Evolutionary conservation across 2,888 invertebrate genomes (phyloP).

Genomic region (Rotaria sp.): DNA sequence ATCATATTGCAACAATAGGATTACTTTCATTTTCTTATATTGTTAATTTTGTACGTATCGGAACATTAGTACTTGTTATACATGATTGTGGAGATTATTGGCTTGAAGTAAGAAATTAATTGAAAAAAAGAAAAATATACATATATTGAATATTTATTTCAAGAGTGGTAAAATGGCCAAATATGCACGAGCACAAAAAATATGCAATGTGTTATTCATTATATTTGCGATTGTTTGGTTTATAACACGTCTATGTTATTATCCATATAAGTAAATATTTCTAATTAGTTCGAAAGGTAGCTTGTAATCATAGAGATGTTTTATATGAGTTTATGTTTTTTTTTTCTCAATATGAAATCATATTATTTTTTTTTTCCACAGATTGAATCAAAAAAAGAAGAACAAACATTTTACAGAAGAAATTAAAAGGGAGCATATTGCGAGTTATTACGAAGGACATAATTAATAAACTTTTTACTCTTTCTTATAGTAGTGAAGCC

Average conservation of each 20-base stretch:
- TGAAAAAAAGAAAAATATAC: neutral
- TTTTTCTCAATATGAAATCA: too few relatives aligned
- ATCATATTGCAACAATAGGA: slow-evolving; percentile 84
- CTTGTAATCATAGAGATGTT: too few relatives aligned
- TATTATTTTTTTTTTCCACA: too few relatives aligned
- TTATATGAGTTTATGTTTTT: too few relatives aligned
- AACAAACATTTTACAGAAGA: too few relatives aligned
- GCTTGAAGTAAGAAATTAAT: slow-evolving; percentile 50
- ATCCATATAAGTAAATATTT: slow-evolving; percentile 62
- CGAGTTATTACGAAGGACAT: too few relatives aligned
- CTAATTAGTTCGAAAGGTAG: too few relatives aligned
- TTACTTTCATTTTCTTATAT: slow-evolving; percentile 80
- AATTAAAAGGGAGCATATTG: too few relatives aligned
- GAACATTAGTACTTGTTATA: slow-evolving; percentile 68
- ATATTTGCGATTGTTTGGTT: slow-evolving; percentile 86
- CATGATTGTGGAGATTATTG: slow-evolving; percentile 58
- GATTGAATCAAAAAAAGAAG: too few relatives aligned
- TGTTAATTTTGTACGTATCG: slow-evolving; percentile 79
- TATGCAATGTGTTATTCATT: slow-evolving; percentile 78
- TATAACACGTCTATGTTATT: slow-evolving; percentile 75
- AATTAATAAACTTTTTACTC: too few relatives aligned
- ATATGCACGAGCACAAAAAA: slow-evolving; percentile 77
- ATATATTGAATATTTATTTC: slow-evolving; percentile 44
- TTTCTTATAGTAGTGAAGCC: too few relatives aligned
- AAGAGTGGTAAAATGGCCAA: slow-evolving; percentile 86